These are phyloP conservation scores for Babylonia areolata DNA, from an alignment of 1,140 invertebrate genomes.

Conservation along the genomic window DNA sequence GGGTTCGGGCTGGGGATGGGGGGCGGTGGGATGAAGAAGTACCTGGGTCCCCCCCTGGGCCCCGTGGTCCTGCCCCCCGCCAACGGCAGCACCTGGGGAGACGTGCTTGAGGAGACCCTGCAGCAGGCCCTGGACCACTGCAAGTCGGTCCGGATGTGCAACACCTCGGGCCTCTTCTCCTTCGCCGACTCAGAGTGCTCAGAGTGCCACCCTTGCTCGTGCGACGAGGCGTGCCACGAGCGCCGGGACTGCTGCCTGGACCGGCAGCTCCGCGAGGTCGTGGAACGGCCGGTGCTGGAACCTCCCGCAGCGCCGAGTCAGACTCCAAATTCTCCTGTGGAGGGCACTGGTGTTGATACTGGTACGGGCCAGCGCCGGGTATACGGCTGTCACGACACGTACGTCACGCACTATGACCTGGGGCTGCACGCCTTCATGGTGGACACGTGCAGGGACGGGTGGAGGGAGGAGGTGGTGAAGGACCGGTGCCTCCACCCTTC, in stretches of 20 bases:
- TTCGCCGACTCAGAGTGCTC: not conserved
- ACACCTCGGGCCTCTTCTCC: not conserved
- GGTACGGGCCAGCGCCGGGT: no score
- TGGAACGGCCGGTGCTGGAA: not conserved
- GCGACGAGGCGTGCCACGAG: constrained; percentile 1
- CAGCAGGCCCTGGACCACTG: not conserved
- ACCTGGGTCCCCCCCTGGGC: not conserved
- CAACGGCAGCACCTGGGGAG: constrained; percentile 10
- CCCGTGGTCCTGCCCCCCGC: not conserved
- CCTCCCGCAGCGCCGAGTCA: not conserved
- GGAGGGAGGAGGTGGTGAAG: not conserved
- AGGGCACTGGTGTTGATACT: no score
- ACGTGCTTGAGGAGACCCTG: not conserved
- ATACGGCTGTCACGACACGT: constrained; percentile 19
- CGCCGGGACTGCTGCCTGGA: constrained; percentile 30
- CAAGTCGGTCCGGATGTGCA: not conserved
- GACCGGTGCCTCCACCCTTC: not conserved
- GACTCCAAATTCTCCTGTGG: no score
- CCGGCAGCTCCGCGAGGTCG: not conserved
- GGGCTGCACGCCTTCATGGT: constrained; percentile 28
- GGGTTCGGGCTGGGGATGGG: not conserved
- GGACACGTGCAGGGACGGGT: not conserved
- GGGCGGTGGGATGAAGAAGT: not conserved
- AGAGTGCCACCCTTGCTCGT: constrained; percentile 18
- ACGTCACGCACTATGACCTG: not conserved